phyloP scores from a whole-genome alignment of 2,113 vertebrate species.

The Xiphorhynchus elegans region DNA sequence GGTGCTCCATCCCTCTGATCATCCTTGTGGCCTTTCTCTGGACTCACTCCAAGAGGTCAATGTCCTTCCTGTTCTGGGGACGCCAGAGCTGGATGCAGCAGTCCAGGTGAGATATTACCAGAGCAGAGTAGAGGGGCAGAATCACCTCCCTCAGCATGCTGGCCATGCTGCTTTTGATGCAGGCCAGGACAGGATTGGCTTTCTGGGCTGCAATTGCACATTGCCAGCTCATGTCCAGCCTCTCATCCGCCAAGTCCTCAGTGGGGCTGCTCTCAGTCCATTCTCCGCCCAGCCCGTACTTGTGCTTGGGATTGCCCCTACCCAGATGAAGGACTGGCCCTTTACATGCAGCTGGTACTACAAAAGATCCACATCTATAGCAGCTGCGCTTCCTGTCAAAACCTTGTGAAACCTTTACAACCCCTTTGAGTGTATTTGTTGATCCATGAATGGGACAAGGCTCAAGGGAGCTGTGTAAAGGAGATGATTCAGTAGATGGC shows the following conservation, averaged over 20 bases:
- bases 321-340: not conserved
- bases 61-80: too few species aligned
- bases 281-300: too few species aligned
- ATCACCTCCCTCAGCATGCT: too few species aligned
- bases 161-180: too few species aligned
- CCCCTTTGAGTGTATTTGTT: not conserved
- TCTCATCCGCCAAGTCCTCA: too few species aligned
- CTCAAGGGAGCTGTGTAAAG: not conserved
- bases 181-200: too few species aligned
- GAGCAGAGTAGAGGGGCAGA: too few species aligned
- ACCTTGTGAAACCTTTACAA: not conserved
- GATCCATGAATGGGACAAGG: not conserved
- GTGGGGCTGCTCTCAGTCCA: too few species aligned
- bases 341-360: not conserved
- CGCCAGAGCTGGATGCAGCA: too few species aligned
- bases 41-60: not conserved
- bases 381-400: not conserved
- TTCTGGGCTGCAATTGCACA: too few species aligned
- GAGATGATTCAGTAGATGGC: constrained; percentile 54
- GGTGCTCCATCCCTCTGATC: not conserved
- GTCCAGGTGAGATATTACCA: too few species aligned
- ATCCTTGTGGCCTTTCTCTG: not conserved
- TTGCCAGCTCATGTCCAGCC: too few species aligned
- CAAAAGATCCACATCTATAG: not conserved
- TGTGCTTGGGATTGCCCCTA: accelerated